phyloP scores from a whole-genome alignment of 2,113 vertebrate genomes.

The Muntiacus muntjak region DNA sequence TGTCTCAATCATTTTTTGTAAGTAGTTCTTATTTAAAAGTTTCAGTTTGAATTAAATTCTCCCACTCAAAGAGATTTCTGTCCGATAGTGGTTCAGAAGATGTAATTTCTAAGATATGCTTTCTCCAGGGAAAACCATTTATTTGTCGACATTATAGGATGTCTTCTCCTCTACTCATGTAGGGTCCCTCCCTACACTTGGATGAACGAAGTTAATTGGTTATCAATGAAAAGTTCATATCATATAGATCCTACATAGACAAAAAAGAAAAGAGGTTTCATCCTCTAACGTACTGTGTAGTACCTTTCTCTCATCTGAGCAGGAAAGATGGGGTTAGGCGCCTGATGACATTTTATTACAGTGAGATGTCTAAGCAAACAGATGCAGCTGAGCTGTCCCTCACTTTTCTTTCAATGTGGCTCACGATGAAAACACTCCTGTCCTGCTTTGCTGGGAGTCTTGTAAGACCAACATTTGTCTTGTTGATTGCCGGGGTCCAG shows the following conservation, averaged over 20 bases:
- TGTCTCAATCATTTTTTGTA: neutral
- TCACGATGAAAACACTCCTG: neutral
- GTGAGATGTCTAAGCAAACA: neutral
- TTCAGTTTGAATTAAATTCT: neutral
- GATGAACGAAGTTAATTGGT: neutral
- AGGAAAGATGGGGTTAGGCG: neutral
- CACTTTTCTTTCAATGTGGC: neutral
- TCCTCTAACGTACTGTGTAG: neutral
- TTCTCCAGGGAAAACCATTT: neutral
- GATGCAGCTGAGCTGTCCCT: neutral
- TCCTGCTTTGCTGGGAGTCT: neutral
- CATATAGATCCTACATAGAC: neutral
- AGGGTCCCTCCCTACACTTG: neutral
- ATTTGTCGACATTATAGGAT: neutral
- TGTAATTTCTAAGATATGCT: neutral
- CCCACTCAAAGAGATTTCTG: neutral
- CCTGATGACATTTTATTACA: neutral
- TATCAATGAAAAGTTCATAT: neutral
- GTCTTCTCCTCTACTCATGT: neutral
- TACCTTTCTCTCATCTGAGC: neutral
- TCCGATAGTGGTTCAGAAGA: neutral
- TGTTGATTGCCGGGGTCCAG: too few species aligned
- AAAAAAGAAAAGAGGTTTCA: neutral
- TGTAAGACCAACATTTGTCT: too few species aligned
- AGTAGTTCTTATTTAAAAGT: neutral